Evolutionary conservation across 2,797 vertebrate species (phyloP).

Genomic region (Trachops cirrhosus): DNA sequence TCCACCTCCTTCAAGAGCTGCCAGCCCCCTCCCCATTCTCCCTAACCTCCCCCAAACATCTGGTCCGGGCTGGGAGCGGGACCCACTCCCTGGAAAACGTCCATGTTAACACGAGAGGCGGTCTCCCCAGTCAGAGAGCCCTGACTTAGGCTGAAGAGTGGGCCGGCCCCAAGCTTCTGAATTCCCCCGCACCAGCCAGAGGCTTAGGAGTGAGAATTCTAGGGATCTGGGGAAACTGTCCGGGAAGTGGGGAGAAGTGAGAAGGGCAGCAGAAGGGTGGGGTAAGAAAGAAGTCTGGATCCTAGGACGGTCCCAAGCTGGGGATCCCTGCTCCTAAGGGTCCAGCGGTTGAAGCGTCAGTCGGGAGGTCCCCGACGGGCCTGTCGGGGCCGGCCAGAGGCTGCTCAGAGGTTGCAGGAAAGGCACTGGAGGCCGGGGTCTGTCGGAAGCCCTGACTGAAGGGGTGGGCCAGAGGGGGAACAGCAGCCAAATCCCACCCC

Average conservation of each 20-base stretch:
- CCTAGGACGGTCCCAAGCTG: not conserved
- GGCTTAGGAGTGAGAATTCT: not conserved
- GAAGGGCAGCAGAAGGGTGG: not conserved
- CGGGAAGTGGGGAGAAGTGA: not conserved
- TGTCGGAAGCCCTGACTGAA: not conserved
- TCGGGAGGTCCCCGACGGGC: not conserved
- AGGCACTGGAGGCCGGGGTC: not conserved
- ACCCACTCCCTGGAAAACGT: conserved; percentile 63
- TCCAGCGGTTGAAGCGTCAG: not conserved
- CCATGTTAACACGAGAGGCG: conserved; percentile 54
- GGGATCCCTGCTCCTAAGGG: not conserved
- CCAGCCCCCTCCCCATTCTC: conserved; percentile 26
- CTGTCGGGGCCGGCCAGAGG: not conserved
- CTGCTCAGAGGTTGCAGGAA: not conserved
- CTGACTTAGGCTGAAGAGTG: not conserved
- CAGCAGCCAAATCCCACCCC: not conserved
- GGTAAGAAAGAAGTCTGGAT: not conserved
- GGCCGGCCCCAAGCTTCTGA: not conserved
- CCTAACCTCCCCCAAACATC: conserved; percentile 49
- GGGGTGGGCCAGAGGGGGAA: not conserved
- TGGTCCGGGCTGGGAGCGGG: conserved; percentile 42
- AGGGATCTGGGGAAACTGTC: not conserved
- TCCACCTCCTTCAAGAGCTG: conserved; percentile 37
- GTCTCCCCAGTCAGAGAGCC: not conserved
- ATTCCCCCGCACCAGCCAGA: not conserved